phyloP scores from a whole-genome alignment of 35 echinoderm and acorn worm species.

The Nesometra sesokonis region DNA sequence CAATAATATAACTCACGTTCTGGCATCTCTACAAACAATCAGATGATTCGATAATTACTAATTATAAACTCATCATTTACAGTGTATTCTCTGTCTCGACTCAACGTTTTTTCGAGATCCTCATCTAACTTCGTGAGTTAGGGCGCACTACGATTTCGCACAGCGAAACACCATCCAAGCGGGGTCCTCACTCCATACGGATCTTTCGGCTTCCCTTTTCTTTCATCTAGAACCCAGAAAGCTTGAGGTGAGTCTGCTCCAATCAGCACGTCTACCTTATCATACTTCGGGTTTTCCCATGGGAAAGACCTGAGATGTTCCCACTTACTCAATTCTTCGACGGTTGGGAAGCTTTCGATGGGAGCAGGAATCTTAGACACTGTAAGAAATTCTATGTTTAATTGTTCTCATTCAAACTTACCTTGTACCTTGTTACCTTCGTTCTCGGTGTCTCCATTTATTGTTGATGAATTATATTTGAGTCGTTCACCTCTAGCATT shows the following conservation, averaged over 20 bases:
- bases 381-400: too few species aligned
- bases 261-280: neutral
- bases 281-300: neutral
- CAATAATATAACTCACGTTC: too few species aligned
- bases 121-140: too few species aligned
- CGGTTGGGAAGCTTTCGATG: neutral
- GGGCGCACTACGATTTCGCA: too few species aligned
- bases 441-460: conserved; percentile 10
- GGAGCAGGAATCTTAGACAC: neutral
- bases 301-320: neutral
- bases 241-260: neutral
- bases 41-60: too few species aligned
- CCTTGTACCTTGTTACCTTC: neutral
- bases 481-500: conserved; percentile 6
- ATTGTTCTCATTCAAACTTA: neutral
- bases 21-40: too few species aligned
- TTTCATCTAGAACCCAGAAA: neutral
- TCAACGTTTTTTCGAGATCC: too few species aligned
- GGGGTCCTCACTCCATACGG: neutral
- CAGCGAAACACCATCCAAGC: conserved; percentile 4
- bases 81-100: too few species aligned
- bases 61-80: too few species aligned
- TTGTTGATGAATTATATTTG: conserved; percentile 15
- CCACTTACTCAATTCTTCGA: neutral
- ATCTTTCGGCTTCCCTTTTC: neutral